phyloP scores from a whole-genome alignment of 2,888 invertebrate genomes.

The Aleiodes testaceus region DNA sequence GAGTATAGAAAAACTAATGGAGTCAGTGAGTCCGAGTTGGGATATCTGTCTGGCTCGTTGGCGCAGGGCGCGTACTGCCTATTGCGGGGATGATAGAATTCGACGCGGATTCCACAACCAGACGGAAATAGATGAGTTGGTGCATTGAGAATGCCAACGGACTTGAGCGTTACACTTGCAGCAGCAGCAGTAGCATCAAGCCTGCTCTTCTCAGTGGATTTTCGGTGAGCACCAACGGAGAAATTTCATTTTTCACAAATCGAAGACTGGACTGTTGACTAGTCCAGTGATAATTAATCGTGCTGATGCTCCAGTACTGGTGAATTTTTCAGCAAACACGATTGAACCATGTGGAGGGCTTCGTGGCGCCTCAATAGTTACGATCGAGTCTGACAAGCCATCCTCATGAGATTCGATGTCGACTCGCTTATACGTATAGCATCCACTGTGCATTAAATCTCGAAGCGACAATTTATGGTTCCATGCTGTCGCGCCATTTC shows the following conservation, averaged over 20 bases:
- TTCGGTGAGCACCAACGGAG: constrained; percentile 4
- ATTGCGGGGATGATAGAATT: constrained; percentile 65
- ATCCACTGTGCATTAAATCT: constrained; percentile 59
- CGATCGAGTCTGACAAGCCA: constrained; percentile 28
- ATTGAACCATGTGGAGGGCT: constrained; percentile 23
- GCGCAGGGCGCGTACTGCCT: constrained; percentile 44
- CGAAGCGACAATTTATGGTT: constrained; percentile 66
- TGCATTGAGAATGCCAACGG: constrained; percentile 64
- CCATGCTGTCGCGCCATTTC: constrained; percentile 65
- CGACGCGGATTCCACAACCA: constrained; percentile 67
- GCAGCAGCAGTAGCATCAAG: background rate
- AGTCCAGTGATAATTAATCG: no score
- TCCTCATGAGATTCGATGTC: constrained; percentile 26
- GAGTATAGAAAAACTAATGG: constrained; percentile 26
- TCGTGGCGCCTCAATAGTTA: constrained; percentile 27
- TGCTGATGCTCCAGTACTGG: no score
- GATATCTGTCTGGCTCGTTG: constrained; percentile 31
- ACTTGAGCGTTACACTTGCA: constrained; percentile 37
- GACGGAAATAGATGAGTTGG: constrained; percentile 68
- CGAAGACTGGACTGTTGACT: no score
- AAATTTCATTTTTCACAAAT: no score
- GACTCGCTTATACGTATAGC: constrained; percentile 29
- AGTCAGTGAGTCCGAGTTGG: constrained; percentile 27
- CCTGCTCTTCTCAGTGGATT: constrained; percentile 5
- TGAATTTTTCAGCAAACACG: background rate